Percentiles rank a stretch among this genome's conserved stretches.
phyloP scores from a whole-genome alignment of 2,797 vertebrate species.

The Alauda arvensis region DNA sequence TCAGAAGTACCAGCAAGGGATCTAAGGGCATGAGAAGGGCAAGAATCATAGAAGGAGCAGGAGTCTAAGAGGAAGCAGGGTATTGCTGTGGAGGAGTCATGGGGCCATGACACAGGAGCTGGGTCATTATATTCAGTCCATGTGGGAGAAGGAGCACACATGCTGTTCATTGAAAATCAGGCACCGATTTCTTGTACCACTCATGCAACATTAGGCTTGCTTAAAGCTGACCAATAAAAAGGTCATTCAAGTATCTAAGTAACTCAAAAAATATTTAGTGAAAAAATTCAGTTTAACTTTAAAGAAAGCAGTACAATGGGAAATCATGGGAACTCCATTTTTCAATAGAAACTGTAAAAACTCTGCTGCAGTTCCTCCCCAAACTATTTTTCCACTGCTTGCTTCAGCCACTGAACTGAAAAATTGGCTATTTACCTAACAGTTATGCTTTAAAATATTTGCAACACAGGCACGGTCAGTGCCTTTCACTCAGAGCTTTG shows the following conservation, averaged over 20 bases:
- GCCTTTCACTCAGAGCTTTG: not conserved
- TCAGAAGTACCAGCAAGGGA: not conserved
- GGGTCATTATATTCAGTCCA: not conserved
- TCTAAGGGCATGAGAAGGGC: not conserved
- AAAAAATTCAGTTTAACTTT: not conserved
- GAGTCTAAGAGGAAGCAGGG: not conserved
- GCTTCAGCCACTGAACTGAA: slow-evolving; percentile 29
- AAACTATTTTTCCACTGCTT: slow-evolving; percentile 22
- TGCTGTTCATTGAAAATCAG: not conserved
- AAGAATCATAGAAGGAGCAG: not conserved
- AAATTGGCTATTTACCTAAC: slow-evolving; percentile 33
- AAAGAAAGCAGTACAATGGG: not conserved
- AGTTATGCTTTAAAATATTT: slow-evolving; percentile 4
- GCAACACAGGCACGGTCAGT: not conserved
- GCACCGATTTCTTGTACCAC: not conserved
- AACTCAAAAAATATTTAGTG: not conserved
- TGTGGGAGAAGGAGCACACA: not conserved
- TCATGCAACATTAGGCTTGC: not conserved
- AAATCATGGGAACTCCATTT: not conserved
- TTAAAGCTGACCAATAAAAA: not conserved
- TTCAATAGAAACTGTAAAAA: slow-evolving; percentile 6
- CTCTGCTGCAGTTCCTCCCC: not conserved
- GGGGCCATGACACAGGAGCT: not conserved
- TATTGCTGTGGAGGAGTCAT: not conserved
- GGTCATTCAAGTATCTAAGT: not conserved